Evolutionary conservation across 2,888 invertebrate genomes (phyloP).

Genomic region (Fragum whitleyi): DNA sequence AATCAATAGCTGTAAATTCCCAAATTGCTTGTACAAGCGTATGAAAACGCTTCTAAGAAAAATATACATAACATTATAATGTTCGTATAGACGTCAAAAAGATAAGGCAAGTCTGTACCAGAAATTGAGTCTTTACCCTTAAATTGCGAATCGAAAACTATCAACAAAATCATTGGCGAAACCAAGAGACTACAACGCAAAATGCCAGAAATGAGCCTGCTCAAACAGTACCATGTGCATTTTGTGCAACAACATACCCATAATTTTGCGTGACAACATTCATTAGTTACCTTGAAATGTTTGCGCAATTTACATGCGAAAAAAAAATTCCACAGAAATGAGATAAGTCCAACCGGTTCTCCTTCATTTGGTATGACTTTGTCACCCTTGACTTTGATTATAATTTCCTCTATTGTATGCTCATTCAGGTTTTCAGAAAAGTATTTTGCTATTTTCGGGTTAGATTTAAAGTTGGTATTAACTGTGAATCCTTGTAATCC

Average conservation of each 20-base stretch:
- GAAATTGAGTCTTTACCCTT: neutral
- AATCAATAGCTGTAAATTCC: neutral
- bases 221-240: neutral
- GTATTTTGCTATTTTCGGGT: no score
- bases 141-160: neutral
- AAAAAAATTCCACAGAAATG: conserved; percentile 43
- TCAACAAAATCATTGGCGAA: neutral
- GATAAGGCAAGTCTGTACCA: neutral
- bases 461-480: neutral
- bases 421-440: neutral
- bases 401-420: conserved; percentile 14
- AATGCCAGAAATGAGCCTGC: neutral
- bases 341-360: conserved; percentile 32
- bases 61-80: no score
- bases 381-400: conserved; percentile 25
- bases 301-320: conserved; percentile 32
- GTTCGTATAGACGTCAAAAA: no score
- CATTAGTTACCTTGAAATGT: neutral
- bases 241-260: neutral
- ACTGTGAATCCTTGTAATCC: neutral
- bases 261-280: neutral
- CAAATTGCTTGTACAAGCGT: neutral
- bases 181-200: neutral
- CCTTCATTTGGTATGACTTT: conserved; percentile 38
- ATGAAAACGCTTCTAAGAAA: neutral